phyloP scores from a whole-genome alignment of 2,888 invertebrate species.

The Neocrepidodera transversa region DNA sequence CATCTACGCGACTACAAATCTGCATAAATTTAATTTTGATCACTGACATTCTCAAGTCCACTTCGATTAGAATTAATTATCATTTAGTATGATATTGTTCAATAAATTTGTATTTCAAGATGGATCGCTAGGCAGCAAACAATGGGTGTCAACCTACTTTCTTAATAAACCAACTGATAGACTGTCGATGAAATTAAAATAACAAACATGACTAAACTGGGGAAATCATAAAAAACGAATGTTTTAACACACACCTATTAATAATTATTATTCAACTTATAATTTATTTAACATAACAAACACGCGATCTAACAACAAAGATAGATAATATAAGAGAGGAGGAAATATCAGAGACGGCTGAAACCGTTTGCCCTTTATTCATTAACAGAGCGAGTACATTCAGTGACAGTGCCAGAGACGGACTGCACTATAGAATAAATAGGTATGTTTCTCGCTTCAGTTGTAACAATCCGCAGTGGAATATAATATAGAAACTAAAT shows the following conservation, averaged over 20 bases:
- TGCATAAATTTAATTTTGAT: conserved; percentile 15
- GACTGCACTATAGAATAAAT: background rate
- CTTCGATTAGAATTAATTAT: conserved; percentile 17
- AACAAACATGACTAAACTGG: conserved; percentile 20
- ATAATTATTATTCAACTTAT: conserved; percentile 22
- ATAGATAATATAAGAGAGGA: conserved; percentile 4
- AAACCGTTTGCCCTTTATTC: conserved; percentile 15
- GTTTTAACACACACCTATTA: conserved; percentile 12
- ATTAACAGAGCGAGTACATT: conserved; percentile 13
- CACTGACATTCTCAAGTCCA: conserved; percentile 23
- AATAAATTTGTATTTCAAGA: conserved; percentile 27
- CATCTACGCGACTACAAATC: conserved; percentile 13
- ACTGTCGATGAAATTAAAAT: conserved; percentile 21
- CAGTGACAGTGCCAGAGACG: background rate
- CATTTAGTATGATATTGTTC: conserved; percentile 14
- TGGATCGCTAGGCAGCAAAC: conserved; percentile 19
- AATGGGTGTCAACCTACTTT: conserved; percentile 28
- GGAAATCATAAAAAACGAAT: conserved; percentile 13
- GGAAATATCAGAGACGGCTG: background rate
- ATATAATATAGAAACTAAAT: no score
- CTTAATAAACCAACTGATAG: conserved; percentile 9
- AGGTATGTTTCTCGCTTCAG: background rate
- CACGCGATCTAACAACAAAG: conserved; percentile 12
- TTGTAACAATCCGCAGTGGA: no score
- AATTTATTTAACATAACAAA: conserved; percentile 10